Conservation (phyloP, 2,888 invertebrate genomes). For the Drosophila subsilvestris region DNA sequence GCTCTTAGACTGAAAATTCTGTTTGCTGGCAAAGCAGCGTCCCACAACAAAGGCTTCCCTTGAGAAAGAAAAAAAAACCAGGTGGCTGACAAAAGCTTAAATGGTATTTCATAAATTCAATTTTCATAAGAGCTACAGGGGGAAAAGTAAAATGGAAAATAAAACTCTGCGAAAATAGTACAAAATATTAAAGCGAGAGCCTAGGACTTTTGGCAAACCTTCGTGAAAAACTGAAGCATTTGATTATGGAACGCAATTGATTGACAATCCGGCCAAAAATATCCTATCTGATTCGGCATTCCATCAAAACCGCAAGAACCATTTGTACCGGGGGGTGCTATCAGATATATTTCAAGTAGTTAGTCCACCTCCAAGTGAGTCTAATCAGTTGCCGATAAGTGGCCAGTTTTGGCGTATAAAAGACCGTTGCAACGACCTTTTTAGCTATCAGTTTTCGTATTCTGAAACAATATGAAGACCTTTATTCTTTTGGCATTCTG, state of each 20-base stretch:
- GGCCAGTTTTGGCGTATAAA: not conserved
- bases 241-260: not conserved
- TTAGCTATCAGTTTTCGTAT: not conserved
- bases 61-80: not conserved
- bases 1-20: constrained; percentile 52
- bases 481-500: constrained; percentile 11
- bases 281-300: constrained; percentile 6
- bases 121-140: constrained; percentile 23
- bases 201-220: not conserved
- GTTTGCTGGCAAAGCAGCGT: constrained; percentile 13
- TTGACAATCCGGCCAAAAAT: constrained; percentile 25
- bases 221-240: not conserved
- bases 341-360: not conserved
- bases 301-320: not conserved
- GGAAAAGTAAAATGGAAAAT: constrained; percentile 36
- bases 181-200: constrained; percentile 9
- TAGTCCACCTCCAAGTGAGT: not conserved
- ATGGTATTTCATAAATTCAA: constrained; percentile 44
- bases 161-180: constrained; percentile 5
- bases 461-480: constrained; percentile 11
- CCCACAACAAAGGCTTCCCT: constrained; percentile 40
- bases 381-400: not conserved
- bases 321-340: not conserved
- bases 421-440: not conserved
- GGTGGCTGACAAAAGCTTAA: constrained; percentile 13